phyloP scores from a whole-genome alignment of 2,113 vertebrate species.

The Cariama cristata region DNA sequence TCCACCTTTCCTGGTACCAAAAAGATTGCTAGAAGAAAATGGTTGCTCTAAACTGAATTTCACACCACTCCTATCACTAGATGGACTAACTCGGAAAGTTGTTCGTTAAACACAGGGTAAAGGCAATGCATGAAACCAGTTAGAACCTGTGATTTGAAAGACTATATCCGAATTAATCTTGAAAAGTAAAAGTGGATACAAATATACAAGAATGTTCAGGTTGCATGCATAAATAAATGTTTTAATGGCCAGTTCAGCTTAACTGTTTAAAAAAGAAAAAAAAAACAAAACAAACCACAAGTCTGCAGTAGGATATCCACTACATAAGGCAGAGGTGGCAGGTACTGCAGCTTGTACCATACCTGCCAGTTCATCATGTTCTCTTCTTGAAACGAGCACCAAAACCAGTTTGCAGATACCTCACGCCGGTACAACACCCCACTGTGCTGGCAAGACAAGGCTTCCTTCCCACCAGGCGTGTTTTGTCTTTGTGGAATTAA shows the following conservation, averaged over 20 bases:
- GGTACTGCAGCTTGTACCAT: not conserved
- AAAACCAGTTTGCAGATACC: not conserved
- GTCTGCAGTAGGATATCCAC: not conserved
- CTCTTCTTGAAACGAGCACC: not conserved
- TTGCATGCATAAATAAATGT: not conserved
- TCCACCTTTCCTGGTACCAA: not conserved
- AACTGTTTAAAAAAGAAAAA: not conserved
- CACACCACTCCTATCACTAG: not conserved
- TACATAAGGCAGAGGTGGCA: not conserved
- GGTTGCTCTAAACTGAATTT: not conserved
- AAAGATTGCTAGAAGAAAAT: not conserved
- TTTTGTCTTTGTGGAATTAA: constrained; percentile 19
- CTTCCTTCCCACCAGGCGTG: not conserved
- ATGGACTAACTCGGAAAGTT: not conserved
- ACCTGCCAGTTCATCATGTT: not conserved
- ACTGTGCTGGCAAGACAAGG: not conserved
- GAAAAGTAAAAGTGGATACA: not conserved
- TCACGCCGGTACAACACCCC: not conserved
- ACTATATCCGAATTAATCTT: not conserved
- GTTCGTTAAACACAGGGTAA: not conserved
- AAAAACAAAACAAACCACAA: not conserved
- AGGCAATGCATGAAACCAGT: not conserved
- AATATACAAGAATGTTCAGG: not conserved
- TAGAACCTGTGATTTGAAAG: not conserved
- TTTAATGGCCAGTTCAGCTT: not conserved